Evolutionary conservation across 2,113 vertebrate genomes (phyloP).

Genomic region (Syngnathus floridae): DNA sequence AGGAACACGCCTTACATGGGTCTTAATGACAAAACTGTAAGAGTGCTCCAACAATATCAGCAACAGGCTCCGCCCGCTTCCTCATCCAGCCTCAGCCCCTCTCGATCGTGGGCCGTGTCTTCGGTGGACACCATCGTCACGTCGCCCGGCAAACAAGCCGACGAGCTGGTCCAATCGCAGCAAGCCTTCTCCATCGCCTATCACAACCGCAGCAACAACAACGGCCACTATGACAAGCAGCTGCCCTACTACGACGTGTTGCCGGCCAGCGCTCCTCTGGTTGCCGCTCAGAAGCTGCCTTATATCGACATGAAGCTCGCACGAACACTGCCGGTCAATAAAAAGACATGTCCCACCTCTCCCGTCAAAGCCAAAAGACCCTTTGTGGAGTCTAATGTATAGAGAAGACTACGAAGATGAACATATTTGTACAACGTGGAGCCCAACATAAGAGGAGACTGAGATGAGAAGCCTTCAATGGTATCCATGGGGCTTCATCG

Average conservation of each 20-base stretch:
- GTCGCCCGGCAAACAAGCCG: slow-evolving; percentile 75
- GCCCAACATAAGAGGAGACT: background rate
- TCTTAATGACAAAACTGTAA: slow-evolving; percentile 85
- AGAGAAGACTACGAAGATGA: slow-evolving; percentile 17
- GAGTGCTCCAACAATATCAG: slow-evolving; percentile 77
- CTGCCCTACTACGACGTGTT: slow-evolving; percentile 55
- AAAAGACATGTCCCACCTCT: slow-evolving; percentile 83
- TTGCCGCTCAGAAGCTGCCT: slow-evolving; percentile 79
- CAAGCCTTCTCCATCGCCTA: slow-evolving; percentile 84
- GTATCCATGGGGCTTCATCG: background rate
- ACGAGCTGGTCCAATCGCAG: slow-evolving; percentile 57
- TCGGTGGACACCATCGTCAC: slow-evolving; percentile 89
- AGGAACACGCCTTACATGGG: slow-evolving; percentile 95
- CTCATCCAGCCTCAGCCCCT: slow-evolving; percentile 64
- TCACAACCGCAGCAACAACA: slow-evolving; percentile 99
- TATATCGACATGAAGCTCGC: slow-evolving; percentile 88
- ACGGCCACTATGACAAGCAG: slow-evolving; percentile 90
- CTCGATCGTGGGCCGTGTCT: slow-evolving; percentile 91
- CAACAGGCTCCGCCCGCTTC: slow-evolving; percentile 72
- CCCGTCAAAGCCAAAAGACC: slow-evolving; percentile 99
- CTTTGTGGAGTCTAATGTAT: slow-evolving; percentile 98
- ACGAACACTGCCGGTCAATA: slow-evolving; percentile 84
- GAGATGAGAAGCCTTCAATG: background rate
- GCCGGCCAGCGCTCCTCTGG: slow-evolving; percentile 71
- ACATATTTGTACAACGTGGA: background rate